Evolutionary conservation across 2,797 vertebrate species (phyloP).

Genomic region (Peromyscus eremicus): DNA sequence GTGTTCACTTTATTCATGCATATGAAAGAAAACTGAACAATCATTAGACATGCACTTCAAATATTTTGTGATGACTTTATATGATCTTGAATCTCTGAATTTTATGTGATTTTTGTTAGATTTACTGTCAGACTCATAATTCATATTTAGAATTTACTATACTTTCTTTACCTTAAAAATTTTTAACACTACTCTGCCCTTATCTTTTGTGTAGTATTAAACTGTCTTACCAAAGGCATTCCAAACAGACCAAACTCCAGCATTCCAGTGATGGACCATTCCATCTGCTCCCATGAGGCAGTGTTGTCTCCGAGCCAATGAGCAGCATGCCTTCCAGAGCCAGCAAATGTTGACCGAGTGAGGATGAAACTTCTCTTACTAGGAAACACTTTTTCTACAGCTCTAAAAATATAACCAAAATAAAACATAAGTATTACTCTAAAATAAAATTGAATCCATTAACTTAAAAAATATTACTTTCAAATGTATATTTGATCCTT

Average conservation of each 20-base stretch:
- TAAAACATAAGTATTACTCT: neutral
- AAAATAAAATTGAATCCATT: neutral
- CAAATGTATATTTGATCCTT: neutral
- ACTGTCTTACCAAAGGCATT: constrained; percentile 94
- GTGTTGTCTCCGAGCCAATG: constrained; percentile 99
- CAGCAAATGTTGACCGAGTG: constrained; percentile 96
- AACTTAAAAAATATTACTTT: neutral
- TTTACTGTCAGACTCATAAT: neutral
- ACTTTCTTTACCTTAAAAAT: neutral
- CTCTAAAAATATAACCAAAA: constrained; percentile 87
- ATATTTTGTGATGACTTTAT: neutral
- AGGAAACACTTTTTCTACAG: constrained; percentile 89
- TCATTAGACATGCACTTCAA: neutral
- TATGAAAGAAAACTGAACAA: neutral
- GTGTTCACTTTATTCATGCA: neutral
- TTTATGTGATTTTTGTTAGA: neutral
- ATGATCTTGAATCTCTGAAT: neutral
- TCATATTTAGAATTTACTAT: neutral
- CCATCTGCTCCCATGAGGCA: constrained; percentile 97
- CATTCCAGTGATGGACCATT: constrained; percentile 96
- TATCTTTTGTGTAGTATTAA: neutral
- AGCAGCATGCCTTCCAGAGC: constrained; percentile 94
- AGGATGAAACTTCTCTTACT: constrained; percentile 93
- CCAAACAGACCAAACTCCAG: constrained; percentile 97
- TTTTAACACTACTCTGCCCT: neutral